Percentiles rank a stretch among this genome's conserved stretches.
phyloP scores from a whole-genome alignment of 2,888 invertebrate species.

The Xiphydria camelus region DNA sequence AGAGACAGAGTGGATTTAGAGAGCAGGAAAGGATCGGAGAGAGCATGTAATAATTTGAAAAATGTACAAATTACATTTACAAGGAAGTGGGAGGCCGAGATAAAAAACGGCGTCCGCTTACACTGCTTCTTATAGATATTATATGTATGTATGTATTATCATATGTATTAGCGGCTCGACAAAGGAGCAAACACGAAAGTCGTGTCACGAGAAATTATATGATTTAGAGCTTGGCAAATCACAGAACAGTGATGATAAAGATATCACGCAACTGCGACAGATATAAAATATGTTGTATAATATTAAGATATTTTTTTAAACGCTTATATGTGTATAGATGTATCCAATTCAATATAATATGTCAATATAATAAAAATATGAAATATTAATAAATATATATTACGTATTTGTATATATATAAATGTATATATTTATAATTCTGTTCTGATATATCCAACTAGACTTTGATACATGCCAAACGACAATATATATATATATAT shows the following conservation, averaged over 20 bases:
- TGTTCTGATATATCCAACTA: background rate
- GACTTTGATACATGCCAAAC: background rate
- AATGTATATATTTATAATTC: no score
- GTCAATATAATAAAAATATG: slow-evolving; percentile 40
- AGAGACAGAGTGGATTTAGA: no score
- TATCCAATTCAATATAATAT: slow-evolving; percentile 28
- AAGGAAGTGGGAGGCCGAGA: no score
- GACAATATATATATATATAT: slow-evolving; percentile 2
- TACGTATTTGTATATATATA: slow-evolving; percentile 6
- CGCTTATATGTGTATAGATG: slow-evolving; percentile 28
- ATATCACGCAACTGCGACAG: slow-evolving; percentile 23
- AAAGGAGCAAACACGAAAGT: no score
- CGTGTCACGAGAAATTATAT: no score
- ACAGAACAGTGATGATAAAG: slow-evolving; percentile 27
- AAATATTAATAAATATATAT: slow-evolving; percentile 26
- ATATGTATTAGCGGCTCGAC: no score
- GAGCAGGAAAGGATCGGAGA: no score
- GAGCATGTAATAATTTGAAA: no score
- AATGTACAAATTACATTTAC: no score
- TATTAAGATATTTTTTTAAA: slow-evolving; percentile 30
- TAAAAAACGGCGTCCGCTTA: no score
- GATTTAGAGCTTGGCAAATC: slow-evolving; percentile 19
- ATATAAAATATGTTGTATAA: slow-evolving; percentile 29
- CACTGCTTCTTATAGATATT: no score
- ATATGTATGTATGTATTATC: no score